Conservation (phyloP, 2,888 invertebrate species). For the Heliconius erato region DNA sequence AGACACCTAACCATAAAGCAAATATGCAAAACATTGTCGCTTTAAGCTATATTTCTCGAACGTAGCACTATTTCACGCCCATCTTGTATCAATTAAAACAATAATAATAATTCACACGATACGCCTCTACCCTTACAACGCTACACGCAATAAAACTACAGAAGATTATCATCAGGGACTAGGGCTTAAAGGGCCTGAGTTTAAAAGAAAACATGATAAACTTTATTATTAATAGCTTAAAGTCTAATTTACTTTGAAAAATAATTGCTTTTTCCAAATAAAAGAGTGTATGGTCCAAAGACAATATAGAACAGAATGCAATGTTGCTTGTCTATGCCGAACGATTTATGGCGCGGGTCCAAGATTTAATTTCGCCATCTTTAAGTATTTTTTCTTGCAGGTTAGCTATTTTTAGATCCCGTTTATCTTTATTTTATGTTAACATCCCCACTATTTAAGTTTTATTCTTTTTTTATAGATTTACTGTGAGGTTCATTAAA, state of each 20-base stretch:
- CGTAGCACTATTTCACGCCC: slow-evolving; percentile 52
- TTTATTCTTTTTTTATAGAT: slow-evolving; percentile 40
- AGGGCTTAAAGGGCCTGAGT: slow-evolving; percentile 56
- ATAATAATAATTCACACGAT: slow-evolving; percentile 56
- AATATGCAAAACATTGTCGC: slow-evolving; percentile 32
- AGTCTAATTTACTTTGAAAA: slow-evolving; percentile 9
- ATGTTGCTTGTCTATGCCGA: slow-evolving; percentile 78
- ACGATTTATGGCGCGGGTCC: slow-evolving; percentile 73
- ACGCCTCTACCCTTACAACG: slow-evolving; percentile 57
- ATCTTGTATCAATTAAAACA: slow-evolving; percentile 60
- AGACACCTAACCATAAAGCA: slow-evolving; percentile 10
- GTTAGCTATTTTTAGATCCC: slow-evolving; percentile 46
- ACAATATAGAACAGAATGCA: slow-evolving; percentile 78
- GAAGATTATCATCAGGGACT: slow-evolving; percentile 71
- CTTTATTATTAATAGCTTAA: slow-evolving; percentile 47
- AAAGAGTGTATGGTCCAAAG: slow-evolving; percentile 70
- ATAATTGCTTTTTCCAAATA: slow-evolving; percentile 54
- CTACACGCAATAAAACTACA: slow-evolving; percentile 69
- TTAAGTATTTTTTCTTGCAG: slow-evolving; percentile 56
- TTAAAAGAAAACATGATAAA: slow-evolving; percentile 49
- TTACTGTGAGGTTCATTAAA: slow-evolving; percentile 42
- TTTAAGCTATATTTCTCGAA: slow-evolving; percentile 36
- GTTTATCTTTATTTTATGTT: slow-evolving; percentile 41
- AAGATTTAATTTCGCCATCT: slow-evolving; percentile 70
- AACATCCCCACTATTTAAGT: slow-evolving; percentile 37